These are phyloP conservation scores for Platorchestia sp. DNA, from an alignment of 1,140 invertebrate genomes.

Conservation along the genomic window DNA sequence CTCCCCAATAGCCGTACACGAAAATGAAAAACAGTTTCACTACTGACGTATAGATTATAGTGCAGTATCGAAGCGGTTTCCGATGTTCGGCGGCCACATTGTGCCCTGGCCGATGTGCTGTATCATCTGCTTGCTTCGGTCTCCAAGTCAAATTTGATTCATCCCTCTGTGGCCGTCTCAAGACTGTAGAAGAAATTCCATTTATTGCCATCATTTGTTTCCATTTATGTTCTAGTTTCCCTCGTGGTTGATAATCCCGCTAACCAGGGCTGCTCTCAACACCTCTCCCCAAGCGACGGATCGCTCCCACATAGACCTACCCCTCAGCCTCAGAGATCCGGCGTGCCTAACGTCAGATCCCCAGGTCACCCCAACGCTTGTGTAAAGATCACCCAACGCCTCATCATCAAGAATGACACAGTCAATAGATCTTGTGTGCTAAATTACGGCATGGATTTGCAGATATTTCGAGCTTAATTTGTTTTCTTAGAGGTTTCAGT, in stretches of 20 bases:
- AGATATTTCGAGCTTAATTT: not conserved
- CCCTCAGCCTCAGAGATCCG: not conserved
- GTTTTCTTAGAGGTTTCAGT: not conserved
- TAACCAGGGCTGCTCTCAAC: not conserved
- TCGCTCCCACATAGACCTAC: not conserved
- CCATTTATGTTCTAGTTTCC: not conserved
- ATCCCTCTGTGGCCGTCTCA: not conserved
- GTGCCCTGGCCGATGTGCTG: no score
- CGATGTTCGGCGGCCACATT: no score
- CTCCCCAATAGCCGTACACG: no score
- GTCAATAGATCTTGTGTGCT: not conserved
- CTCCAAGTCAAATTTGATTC: not conserved
- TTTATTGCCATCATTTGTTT: not conserved
- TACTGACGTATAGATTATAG: no score
- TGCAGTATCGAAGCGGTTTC: no score
- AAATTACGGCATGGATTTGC: not conserved
- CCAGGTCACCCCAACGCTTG: not conserved
- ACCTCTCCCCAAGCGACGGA: not conserved
- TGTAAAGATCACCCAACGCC: slow-evolving; percentile 1
- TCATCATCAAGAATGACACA: not conserved
- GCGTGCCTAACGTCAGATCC: slow-evolving; percentile 13
- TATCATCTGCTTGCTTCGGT: not conserved
- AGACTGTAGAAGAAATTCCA: not conserved
- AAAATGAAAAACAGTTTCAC: no score
- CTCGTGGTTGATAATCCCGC: not conserved